Evolutionary conservation across 2,888 invertebrate genomes (phyloP).

Genomic region (Salticus scenicus): DNA sequence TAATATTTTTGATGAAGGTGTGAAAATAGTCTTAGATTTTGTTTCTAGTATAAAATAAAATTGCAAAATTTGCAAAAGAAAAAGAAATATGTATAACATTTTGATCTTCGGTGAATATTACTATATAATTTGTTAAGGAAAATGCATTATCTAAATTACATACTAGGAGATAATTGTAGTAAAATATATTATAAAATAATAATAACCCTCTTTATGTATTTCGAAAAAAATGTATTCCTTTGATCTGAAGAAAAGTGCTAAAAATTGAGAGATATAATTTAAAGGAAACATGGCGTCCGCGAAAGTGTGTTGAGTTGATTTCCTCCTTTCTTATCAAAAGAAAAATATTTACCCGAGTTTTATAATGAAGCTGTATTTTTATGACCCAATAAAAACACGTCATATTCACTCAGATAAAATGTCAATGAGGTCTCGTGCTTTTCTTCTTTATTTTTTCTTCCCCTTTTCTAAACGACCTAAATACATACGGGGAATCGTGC

Average conservation of each 20-base stretch:
- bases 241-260: neutral
- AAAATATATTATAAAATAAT: no score
- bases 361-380: constrained; percentile 66
- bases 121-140: no score
- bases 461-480: constrained; percentile 40
- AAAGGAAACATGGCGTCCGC: constrained; percentile 37
- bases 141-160: no score
- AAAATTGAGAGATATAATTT: neutral
- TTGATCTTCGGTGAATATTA: no score
- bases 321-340: constrained; percentile 57
- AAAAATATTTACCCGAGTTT: constrained; percentile 67
- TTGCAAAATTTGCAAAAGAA: no score
- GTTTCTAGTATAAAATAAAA: no score
- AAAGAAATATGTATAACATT: no score
- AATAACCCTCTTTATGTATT: no score
- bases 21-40: no score
- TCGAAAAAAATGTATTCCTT: no score
- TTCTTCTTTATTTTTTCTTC: constrained; percentile 26
- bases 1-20: no score
- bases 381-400: constrained; percentile 69
- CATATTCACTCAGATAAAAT: constrained; percentile 65
- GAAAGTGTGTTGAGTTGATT: constrained; percentile 22
- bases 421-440: constrained; percentile 62
- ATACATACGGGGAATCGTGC: constrained; percentile 60
- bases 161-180: no score